Evolutionary conservation across 2,797 vertebrate genomes (phyloP).

Genomic region (Pseudochaenichthys georgianus): DNA sequence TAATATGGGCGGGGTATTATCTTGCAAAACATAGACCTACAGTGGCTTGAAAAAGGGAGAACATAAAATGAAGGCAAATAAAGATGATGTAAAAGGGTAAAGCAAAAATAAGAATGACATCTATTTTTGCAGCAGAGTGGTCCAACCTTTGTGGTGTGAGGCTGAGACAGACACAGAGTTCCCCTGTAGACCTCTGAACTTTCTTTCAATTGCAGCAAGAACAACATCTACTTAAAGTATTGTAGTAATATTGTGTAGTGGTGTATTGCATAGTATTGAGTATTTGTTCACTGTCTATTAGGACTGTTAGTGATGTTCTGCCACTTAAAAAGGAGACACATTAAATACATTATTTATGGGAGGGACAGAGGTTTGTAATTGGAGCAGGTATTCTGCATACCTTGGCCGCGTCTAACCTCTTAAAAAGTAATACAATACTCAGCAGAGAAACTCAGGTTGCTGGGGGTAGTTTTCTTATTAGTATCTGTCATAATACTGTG

Average conservation of each 20-base stretch:
- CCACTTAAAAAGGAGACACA: background rate
- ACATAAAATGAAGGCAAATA: background rate
- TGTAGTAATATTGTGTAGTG: background rate
- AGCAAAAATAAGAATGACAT: background rate
- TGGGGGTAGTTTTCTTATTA: rapidly evolving
- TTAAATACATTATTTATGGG: slow-evolving; percentile 1
- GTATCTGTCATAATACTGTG: background rate
- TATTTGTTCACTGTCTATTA: background rate
- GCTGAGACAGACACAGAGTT: background rate
- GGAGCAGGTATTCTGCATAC: slow-evolving; percentile 27
- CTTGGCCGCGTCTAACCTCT: slow-evolving; percentile 55
- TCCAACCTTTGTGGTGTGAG: background rate
- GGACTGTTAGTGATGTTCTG: background rate
- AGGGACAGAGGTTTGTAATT: slow-evolving; percentile 24
- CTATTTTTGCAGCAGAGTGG: background rate
- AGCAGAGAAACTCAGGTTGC: background rate
- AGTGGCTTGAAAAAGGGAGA: background rate
- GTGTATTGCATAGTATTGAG: too few species aligned
- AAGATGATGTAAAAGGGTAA: too few species aligned
- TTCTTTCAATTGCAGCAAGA: background rate
- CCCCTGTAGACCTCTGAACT: background rate
- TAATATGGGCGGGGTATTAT: background rate
- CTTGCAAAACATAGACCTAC: background rate
- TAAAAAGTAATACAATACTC: background rate
- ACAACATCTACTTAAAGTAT: background rate